Base-by-base conservation (phyloP, 2,797 vertebrate genomes). In the Alfaro cultratus region DNA sequence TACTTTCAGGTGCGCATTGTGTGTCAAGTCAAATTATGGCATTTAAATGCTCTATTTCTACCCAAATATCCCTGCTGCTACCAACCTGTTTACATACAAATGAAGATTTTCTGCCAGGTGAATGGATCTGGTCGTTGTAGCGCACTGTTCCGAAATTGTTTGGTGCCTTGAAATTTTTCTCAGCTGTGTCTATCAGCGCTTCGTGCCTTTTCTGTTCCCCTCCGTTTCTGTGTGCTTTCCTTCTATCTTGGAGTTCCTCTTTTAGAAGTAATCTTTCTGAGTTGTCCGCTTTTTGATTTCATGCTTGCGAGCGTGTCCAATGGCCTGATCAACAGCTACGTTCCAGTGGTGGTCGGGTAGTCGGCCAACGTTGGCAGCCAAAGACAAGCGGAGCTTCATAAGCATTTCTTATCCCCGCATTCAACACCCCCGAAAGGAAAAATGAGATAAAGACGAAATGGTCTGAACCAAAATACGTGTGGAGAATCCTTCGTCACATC, bases 61-160 rank as follows among this genome's bases (percentile, higher is more conserved):
- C 67, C 29, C 43, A 74, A 43, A 80, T 71, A 83, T 72, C 46
- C 77, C 74, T 16, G 73, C 72, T 23, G 11, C 51, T 39, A 23
- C 39, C n/a, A 79, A 80, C 83, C 91, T 84, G 83, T 76, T 86
- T 86, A 74, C 78, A 90, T 89, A 89, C 85, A 91, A 89, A 90
- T 89, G 31, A 83, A 76, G n/a, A 85, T 88, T 85, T 86, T 84
- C 81, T 74, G 73, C 45, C 74, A 80, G 60, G 78, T 81, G 77
- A 75, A 85, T 80, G 46, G 75, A 74, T 79, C 86, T 70, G 47
- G 60, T 67, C 78, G 81, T 72, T 39, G 55, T 70, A 43, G 21
- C 8, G n/a, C 13, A 39, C 47, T 85, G 71, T 76, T 23, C 39
- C 75, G 82, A 85, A 84, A 85, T 74, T 55, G 79, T 78, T 82